These are phyloP conservation scores for Eupeodes latifasciatus DNA, from an alignment of 2,888 invertebrate genomes.

Conservation along the genomic window DNA sequence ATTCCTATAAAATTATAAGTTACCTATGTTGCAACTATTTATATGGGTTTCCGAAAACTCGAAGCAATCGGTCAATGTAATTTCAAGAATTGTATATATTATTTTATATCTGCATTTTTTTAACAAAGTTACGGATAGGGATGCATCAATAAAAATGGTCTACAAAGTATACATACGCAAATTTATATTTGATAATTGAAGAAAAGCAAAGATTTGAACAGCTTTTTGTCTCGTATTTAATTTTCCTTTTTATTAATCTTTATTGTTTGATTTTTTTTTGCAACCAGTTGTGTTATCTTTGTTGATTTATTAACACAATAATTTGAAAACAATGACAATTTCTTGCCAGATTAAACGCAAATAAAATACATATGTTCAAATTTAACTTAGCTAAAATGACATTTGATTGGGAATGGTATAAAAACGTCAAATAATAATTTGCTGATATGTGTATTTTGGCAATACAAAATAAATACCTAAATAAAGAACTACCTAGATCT, in stretches of 20 bases:
- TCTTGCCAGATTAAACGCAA: neutral
- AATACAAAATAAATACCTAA: neutral
- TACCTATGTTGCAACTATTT: too few species aligned
- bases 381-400: neutral
- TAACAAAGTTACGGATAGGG: neutral
- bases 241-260: neutral
- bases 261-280: constrained; percentile 33
- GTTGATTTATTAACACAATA: constrained; percentile 52
- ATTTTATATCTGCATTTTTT: too few species aligned
- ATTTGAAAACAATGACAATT: constrained; percentile 31
- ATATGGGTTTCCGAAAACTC: neutral
- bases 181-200: neutral
- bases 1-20: too few species aligned
- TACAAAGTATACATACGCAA: neutral
- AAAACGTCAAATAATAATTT: neutral
- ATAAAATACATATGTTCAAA: neutral
- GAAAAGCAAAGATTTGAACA: neutral
- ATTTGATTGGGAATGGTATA: neutral
- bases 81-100: too few species aligned
- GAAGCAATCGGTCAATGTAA: neutral
- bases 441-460: too few species aligned
- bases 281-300: constrained; percentile 36
- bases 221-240: constrained; percentile 25
- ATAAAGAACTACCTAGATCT: neutral
- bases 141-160: neutral